phyloP scores from a whole-genome alignment of 1,140 invertebrate species.

The Elymnias hypermnestra region DNA sequence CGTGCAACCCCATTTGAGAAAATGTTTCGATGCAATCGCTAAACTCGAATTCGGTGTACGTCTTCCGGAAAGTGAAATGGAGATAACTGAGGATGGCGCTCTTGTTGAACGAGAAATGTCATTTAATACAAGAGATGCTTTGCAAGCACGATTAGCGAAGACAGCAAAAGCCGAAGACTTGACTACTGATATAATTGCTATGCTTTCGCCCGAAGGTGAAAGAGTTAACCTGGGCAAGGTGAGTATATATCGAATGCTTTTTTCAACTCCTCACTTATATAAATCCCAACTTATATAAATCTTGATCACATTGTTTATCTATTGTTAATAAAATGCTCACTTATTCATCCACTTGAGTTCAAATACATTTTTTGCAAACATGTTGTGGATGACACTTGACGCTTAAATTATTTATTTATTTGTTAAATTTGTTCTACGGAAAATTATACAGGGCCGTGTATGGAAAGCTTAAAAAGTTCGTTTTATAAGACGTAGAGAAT shows the following conservation, averaged over 20 bases:
- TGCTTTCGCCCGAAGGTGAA: constrained; percentile 92
- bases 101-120: constrained; percentile 60
- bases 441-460: too few species aligned
- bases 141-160: constrained; percentile 56
- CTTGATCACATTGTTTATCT: too few species aligned
- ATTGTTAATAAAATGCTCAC: too few species aligned
- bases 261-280: too few species aligned
- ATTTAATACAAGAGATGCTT: constrained; percentile 45
- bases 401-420: too few species aligned
- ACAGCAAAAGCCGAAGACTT: constrained; percentile 63
- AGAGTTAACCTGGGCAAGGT: constrained; percentile 85
- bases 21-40: constrained; percentile 92
- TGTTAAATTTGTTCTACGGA: too few species aligned
- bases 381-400: too few species aligned
- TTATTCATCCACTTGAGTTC: too few species aligned
- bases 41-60: constrained; percentile 85
- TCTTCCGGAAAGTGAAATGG: constrained; percentile 73
- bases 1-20: constrained; percentile 91
- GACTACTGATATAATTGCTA: constrained; percentile 89
- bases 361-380: too few species aligned
- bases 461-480: too few species aligned
- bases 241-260: background rate
- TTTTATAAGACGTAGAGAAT: too few species aligned
- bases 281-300: too few species aligned
- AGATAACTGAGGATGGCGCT: constrained; percentile 55